Conservation (phyloP, 2,113 vertebrate genomes). For the Tylochromis polylepis region DNA sequence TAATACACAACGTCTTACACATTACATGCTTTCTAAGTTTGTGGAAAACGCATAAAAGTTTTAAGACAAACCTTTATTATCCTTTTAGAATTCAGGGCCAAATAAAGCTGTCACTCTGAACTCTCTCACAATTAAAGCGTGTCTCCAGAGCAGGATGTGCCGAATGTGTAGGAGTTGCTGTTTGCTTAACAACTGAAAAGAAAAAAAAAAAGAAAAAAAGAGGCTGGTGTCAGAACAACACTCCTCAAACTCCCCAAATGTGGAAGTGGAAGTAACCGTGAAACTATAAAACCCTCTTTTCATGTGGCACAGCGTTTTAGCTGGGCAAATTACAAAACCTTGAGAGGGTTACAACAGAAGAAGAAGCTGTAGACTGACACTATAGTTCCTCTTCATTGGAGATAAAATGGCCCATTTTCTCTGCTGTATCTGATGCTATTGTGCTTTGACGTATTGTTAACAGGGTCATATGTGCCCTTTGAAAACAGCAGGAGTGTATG, state of each 20-base stretch:
- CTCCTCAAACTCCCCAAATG: neutral
- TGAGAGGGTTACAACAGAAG: neutral
- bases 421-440: neutral
- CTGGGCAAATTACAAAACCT: neutral
- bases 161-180: neutral
- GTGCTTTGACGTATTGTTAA: fast-evolving
- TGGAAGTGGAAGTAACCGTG: constrained; percentile 4
- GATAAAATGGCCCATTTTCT: neutral
- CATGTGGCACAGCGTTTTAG: neutral
- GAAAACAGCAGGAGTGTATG: neutral
- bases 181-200: neutral
- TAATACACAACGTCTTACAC: neutral
- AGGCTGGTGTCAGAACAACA: neutral
- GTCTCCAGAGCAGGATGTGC: neutral
- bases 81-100: neutral
- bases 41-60: neutral
- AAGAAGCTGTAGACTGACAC: neutral
- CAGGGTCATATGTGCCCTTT: neutral
- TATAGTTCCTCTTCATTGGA: neutral
- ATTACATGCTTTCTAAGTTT: neutral
- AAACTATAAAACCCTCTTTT: neutral
- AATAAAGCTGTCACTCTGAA: neutral
- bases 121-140: neutral
- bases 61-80: neutral
- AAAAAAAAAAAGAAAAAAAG: too few relatives aligned